Percentiles rank a stretch among this genome's conserved stretches.
These are phyloP conservation scores for Notarius quadriscutis DNA, from an alignment of 2,113 vertebrate species.

Conservation along the genomic window DNA sequence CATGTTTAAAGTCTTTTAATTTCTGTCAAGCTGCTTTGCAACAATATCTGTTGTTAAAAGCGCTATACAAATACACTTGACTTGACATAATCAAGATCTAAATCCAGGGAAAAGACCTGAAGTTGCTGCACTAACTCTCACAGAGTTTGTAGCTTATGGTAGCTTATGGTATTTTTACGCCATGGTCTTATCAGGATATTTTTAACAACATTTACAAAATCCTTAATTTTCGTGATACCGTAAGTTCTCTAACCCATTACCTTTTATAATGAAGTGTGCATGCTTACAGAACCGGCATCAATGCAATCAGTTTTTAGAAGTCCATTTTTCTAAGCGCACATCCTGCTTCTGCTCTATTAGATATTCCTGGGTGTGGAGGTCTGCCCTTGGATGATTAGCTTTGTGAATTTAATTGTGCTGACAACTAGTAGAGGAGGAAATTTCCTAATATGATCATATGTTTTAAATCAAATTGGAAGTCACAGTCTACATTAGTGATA, in stretches of 20 bases:
- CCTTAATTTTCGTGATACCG: background rate
- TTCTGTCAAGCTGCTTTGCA: too few species aligned
- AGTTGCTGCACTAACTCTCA: background rate
- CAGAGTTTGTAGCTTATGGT: background rate
- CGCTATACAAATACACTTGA: too few species aligned
- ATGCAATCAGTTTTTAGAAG: background rate
- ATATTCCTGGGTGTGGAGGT: background rate
- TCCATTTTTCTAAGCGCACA: background rate
- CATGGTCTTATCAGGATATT: background rate
- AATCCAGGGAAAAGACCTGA: background rate
- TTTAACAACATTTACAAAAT: background rate
- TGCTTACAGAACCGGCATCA: background rate
- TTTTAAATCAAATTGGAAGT: background rate
- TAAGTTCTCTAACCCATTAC: background rate
- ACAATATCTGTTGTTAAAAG: too few species aligned
- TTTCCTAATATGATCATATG: background rate
- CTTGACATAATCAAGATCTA: background rate
- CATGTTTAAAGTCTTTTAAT: too few species aligned
- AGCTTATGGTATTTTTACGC: background rate
- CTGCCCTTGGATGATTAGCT: background rate
- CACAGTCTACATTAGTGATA: background rate
- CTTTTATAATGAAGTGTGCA: background rate
- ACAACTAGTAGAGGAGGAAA: constrained; percentile 3
- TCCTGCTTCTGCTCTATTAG: background rate
- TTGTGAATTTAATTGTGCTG: constrained; percentile 5